Percentiles rank a stretch among this genome's conserved stretches.
phyloP scores from a whole-genome alignment of 2,888 invertebrate species.

The Drosophila cognata region DNA sequence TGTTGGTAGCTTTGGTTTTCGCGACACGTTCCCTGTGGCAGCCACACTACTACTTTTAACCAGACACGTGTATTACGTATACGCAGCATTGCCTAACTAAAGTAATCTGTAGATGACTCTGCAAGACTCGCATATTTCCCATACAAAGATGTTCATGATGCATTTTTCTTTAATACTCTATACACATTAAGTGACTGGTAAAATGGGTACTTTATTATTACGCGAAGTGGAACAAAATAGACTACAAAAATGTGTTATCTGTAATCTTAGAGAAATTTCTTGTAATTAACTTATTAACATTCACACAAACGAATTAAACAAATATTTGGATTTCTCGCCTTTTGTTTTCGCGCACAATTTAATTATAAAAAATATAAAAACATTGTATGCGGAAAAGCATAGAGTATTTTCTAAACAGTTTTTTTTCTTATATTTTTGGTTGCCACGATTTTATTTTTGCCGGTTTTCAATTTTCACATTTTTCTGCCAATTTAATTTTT shows the following conservation, averaged over 20 bases:
- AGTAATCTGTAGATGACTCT: conserved; percentile 52
- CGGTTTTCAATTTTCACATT: conserved; percentile 45
- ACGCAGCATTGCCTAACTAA: conserved; percentile 65
- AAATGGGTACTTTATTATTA: background rate
- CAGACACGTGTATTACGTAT: conserved; percentile 50
- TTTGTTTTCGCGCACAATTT: background rate
- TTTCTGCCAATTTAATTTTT: conserved; percentile 72
- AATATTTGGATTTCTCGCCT: background rate
- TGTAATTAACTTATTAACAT: background rate
- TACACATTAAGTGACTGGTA: background rate
- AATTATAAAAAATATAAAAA: background rate
- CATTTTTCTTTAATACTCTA: background rate
- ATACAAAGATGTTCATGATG: conserved; percentile 26
- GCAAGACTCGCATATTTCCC: conserved; percentile 20
- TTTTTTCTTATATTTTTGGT: conserved; percentile 29
- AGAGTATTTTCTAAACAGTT: background rate
- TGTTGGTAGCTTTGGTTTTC: conserved; percentile 33
- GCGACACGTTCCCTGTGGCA: conserved; percentile 52
- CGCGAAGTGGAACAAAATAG: background rate
- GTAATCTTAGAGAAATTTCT: background rate
- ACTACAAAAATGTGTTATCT: background rate
- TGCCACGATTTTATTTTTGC: conserved; percentile 22
- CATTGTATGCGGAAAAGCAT: background rate
- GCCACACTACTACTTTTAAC: conserved; percentile 6
- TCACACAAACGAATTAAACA: background rate